phyloP scores from a whole-genome alignment of 1,140 invertebrate species.

The Atta cephalotes region DNA sequence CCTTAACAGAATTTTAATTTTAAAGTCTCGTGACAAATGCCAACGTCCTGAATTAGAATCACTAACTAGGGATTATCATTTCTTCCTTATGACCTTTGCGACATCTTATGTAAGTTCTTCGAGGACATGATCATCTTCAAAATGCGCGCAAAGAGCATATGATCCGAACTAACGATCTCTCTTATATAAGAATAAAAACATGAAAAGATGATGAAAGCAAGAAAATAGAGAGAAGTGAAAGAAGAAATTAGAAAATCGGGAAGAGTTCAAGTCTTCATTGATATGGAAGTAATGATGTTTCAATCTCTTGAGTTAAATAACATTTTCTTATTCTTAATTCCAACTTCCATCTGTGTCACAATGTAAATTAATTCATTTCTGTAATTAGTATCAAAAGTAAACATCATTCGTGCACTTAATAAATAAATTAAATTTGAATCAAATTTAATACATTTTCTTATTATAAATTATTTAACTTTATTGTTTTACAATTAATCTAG shows the following conservation, averaged over 20 bases:
- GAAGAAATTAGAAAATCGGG: neutral
- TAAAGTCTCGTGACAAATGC: neutral
- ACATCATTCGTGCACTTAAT: no score
- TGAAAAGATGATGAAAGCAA: neutral
- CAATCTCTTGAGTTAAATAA: no score
- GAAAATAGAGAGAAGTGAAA: neutral
- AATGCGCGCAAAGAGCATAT: neutral
- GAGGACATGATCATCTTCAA: neutral
- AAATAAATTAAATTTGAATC: no score
- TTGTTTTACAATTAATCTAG: no score
- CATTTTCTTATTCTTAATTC: no score
- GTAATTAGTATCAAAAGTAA: no score
- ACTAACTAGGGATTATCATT: neutral
- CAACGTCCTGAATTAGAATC: slow-evolving; percentile 1
- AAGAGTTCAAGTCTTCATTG: neutral
- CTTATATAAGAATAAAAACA: slow-evolving; percentile 6
- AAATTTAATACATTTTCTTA: no score
- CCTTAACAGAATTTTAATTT: neutral
- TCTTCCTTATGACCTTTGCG: neutral
- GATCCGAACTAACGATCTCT: neutral
- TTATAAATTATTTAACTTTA: no score
- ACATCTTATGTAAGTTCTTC: neutral
- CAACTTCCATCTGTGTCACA: no score
- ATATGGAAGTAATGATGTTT: no score
- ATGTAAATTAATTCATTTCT: no score